Base-by-base conservation (phyloP, 2,113 vertebrate genomes). In the Bettongia penicillata region DNA sequence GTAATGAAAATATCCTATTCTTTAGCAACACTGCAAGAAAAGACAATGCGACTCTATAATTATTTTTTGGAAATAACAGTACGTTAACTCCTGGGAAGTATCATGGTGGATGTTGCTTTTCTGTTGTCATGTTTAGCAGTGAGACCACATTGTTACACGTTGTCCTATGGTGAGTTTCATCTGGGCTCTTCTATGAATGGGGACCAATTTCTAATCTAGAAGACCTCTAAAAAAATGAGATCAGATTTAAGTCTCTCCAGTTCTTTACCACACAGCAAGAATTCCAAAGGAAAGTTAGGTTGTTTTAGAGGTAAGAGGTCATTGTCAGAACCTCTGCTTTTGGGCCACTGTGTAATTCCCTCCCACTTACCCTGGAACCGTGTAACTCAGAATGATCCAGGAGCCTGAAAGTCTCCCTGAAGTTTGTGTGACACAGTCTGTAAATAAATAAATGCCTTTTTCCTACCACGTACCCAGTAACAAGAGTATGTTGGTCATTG, bases 61-160 rank as follows among this genome's bases (percentile, higher is more conserved):
- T 6, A 3, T 1, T 9, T 24, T 47, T 14, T 24, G 53, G 14
- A 28, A 37, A 31, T 25, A 7, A 8, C n/a, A 3, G 0, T 0
- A 0, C 0, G 43, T 10, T 0, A 2, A 23, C 12, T 2, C 57
- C 1, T 7, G 1, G 55, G 28, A 12, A 61, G 52, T 0, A 0
- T 25, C 7, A 2, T 4, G 1, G 11, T 9, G 50, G n/a, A 1
- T 0, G 7, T 10, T 0, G 0, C 31, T 2, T 2, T 22, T 91
- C 51, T 6, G 68, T 6, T 43, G 16, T 84, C 68, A 84, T 7
- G 19, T 23, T 84, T 23, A 43, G n/a, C 68, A 43, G 68, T 84
- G 19, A 84, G 68, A 84, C 16, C 8, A 84, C 37, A 84, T 43
- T 84, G 37, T 19, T 43, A 43, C 1, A 84, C 31, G 23, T 84